Conservation (phyloP, 2,113 vertebrate species). For the Trematocara zebra region DNA sequence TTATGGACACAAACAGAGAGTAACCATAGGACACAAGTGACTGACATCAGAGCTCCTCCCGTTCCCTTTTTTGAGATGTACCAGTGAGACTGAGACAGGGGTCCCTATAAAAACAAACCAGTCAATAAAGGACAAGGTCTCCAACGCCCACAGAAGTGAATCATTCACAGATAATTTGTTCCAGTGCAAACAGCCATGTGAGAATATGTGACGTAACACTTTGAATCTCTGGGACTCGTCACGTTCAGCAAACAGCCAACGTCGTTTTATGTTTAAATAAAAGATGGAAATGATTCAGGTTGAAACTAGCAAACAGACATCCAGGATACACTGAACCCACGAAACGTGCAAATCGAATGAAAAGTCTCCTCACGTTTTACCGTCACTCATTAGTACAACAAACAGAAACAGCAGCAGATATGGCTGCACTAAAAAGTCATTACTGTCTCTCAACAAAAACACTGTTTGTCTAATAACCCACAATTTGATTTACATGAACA, state of each 20-base stretch:
- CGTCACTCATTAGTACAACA: not conserved
- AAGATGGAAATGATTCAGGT: not conserved
- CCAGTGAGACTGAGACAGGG: not conserved
- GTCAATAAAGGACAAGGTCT: constrained; percentile 35
- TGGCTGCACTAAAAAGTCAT: not conserved
- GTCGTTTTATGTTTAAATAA: not conserved
- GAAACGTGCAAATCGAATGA: not conserved
- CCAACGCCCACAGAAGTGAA: constrained; percentile 3
- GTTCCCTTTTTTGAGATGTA: not conserved
- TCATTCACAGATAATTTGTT: constrained; percentile 27
- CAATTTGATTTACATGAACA: not conserved
- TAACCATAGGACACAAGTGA: not conserved
- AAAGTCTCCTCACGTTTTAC: not conserved
- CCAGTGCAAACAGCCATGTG: not conserved
- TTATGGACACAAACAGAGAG: not conserved
- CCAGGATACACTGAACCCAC: not conserved
- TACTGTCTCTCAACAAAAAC: not conserved
- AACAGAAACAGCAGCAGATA: not conserved
- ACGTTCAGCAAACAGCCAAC: not conserved
- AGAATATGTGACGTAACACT: not conserved
- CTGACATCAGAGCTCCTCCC: not conserved
- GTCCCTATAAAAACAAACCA: not conserved
- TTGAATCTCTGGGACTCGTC: not conserved
- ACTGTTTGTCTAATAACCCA: not conserved
- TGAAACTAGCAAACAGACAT: not conserved